Evolutionary conservation across 2,113 vertebrate species (phyloP).

Genomic region (Calidris pygmaea): DNA sequence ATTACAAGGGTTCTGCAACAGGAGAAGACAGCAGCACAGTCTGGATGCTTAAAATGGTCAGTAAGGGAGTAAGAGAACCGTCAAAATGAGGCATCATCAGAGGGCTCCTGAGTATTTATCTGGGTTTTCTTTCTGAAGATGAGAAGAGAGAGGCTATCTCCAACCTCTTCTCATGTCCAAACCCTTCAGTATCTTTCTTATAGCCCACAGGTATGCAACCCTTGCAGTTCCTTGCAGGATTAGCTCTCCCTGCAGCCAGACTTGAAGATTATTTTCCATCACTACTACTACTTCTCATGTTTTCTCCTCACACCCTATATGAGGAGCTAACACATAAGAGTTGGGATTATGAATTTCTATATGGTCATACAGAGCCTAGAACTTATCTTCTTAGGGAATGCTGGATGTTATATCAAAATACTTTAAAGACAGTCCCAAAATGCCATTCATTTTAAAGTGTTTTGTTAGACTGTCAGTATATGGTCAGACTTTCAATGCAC

Average conservation of each 20-base stretch:
- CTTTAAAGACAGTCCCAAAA: neutral
- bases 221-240: neutral
- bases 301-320: neutral
- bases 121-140: neutral
- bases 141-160: neutral
- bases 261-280: neutral
- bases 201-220: neutral
- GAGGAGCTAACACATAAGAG: neutral
- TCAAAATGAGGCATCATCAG: neutral
- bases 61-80: neutral
- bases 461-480: neutral
- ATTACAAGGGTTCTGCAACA: neutral
- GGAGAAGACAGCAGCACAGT: neutral
- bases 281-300: neutral
- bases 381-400: neutral
- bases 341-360: neutral
- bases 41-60: neutral
- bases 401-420: neutral
- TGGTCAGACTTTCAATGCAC: neutral
- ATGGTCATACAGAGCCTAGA: neutral
- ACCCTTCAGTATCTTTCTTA: neutral
- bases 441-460: neutral
- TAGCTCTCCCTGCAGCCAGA: neutral
- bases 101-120: neutral
- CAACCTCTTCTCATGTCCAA: neutral